A percentile compares a stretch with the other conserved stretches of the same genome.
These are phyloP conservation scores for Propithecus deckenii DNA, from an alignment of 2,797 vertebrate species.

Conservation along the genomic window DNA sequence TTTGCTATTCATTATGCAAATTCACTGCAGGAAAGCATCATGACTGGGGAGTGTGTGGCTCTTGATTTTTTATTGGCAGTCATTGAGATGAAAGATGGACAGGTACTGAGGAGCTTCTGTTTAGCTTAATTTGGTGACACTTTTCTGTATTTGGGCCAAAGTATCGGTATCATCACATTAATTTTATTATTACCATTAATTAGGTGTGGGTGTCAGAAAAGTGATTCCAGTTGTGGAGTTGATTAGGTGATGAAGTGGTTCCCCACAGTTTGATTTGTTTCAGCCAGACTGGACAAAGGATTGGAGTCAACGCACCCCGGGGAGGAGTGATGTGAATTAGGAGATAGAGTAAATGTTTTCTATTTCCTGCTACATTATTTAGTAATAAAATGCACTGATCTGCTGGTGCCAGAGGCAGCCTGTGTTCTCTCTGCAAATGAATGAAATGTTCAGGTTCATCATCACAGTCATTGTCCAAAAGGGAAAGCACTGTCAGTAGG, in stretches of 20 bases:
- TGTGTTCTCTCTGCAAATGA: neutral
- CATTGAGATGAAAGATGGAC: slow-evolving; percentile 39
- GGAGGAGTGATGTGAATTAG: neutral
- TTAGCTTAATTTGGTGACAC: slow-evolving; percentile 9
- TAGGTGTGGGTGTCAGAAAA: neutral
- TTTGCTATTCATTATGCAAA: slow-evolving; percentile 66
- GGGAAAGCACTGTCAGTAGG: neutral
- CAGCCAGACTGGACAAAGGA: neutral
- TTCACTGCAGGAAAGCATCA: neutral
- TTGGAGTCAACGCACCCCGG: neutral
- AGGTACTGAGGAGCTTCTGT: slow-evolving; percentile 15
- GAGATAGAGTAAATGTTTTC: slow-evolving; percentile 4
- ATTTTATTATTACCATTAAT: slow-evolving; percentile 50
- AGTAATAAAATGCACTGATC: neutral
- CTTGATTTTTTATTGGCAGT: neutral
- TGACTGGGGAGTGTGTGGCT: neutral
- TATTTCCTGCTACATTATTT: neutral
- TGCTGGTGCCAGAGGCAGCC: neutral
- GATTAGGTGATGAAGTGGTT: slow-evolving; percentile 14
- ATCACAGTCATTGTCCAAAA: neutral
- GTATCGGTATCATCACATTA: neutral
- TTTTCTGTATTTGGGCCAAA: slow-evolving; percentile 45
- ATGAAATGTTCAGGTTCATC: neutral
- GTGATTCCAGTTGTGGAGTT: slow-evolving; percentile 17
- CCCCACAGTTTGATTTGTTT: slow-evolving; percentile 4